Evolutionary conservation across 2,797 vertebrate genomes (phyloP), one percentile per base, ranked within the genome.

Genomic region (Orientallactaga sibirica): DNA sequence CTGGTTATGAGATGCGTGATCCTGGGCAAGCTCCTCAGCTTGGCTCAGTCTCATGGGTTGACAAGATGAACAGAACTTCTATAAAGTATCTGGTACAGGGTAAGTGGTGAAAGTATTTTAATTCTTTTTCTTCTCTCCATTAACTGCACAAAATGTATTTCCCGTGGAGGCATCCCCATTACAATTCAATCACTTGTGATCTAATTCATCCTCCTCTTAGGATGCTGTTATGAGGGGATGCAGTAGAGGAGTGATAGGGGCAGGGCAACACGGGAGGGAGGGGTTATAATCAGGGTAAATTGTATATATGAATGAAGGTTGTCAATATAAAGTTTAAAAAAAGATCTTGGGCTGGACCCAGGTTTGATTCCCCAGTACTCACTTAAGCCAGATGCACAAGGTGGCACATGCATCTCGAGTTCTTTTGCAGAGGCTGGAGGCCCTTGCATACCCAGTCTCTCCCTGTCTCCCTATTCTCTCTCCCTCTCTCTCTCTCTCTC

Each of bases 91-190:
- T 19, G 43, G 61, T 27, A 79, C 61, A 43, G 3, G 52, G 64
- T 33, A 92, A 95, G 55, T 37, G 18, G 19, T 22, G 11, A 83
- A 67, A 37, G 19, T 41, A 91, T 81, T 48, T 74, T 76, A 68
- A 86, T 81, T 55, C 82, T 24, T 19, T 78, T n/a, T 70, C 52
- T 78, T 74, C 29, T 73, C 43, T 88, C 75, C 92, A 6, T 19
- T 66, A 90, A 82, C 41, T 64, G 73, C 37, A 77, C 48, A 79
- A 41, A 78, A 91, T 58, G 88, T 66, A 52, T 78, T 87, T 80
- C 48, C 84, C 85, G 48, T 20, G 71, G 67, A 75, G 92, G 92
- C 27, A 41, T 88, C 86, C 66, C 67, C 52, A 55, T 11, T 68
- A n/a, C 20, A 81, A 37, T 66, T 62, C 58, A 48, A 5, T 90